phyloP scores from a whole-genome alignment of 2,888 invertebrate species.

The Eristalis arbustorum region DNA sequence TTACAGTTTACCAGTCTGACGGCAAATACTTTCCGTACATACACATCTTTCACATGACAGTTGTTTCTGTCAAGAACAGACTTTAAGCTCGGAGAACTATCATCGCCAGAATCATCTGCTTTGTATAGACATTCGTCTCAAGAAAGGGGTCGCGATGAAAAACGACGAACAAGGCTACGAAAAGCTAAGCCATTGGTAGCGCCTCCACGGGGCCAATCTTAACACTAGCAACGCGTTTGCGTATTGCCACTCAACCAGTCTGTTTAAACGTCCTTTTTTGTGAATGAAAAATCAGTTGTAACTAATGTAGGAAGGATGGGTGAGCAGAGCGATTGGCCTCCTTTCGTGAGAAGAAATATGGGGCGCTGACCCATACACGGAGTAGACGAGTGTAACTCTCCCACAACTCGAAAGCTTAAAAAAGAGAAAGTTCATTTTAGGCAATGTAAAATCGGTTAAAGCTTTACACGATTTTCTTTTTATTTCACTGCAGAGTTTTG shows the following conservation, averaged over 20 bases:
- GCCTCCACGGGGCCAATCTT: conserved; percentile 27
- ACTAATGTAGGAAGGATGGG: conserved; percentile 38
- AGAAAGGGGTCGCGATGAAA: conserved; percentile 9
- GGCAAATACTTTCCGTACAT: conserved; percentile 5
- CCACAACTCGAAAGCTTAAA: conserved; percentile 45
- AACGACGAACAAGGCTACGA: conserved; percentile 29
- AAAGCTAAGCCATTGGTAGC: conserved; percentile 24
- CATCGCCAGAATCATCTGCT: conserved; percentile 45
- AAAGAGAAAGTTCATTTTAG: conserved; percentile 65
- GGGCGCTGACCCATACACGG: conserved; percentile 66
- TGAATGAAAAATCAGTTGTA: conserved; percentile 68
- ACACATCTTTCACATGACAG: conserved; percentile 46
- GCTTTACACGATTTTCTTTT: conserved; percentile 39
- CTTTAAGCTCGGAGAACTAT: conserved; percentile 51
- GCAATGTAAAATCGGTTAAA: conserved; percentile 48
- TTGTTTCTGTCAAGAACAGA: conserved; percentile 57
- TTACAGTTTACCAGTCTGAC: conserved; percentile 43
- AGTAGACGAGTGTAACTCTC: conserved; percentile 49
- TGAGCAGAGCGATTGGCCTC: conserved; percentile 20
- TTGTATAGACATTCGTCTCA: conserved; percentile 16
- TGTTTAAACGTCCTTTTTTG: conserved; percentile 64
- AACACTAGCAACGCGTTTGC: conserved; percentile 11
- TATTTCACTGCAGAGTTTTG: conserved; percentile 56
- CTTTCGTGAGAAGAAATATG: conserved; percentile 54
- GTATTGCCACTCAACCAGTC: conserved; percentile 2